These are phyloP conservation scores for Odontomachus brunneus DNA, from an alignment of 1,140 invertebrate species.

Conservation along the genomic window DNA sequence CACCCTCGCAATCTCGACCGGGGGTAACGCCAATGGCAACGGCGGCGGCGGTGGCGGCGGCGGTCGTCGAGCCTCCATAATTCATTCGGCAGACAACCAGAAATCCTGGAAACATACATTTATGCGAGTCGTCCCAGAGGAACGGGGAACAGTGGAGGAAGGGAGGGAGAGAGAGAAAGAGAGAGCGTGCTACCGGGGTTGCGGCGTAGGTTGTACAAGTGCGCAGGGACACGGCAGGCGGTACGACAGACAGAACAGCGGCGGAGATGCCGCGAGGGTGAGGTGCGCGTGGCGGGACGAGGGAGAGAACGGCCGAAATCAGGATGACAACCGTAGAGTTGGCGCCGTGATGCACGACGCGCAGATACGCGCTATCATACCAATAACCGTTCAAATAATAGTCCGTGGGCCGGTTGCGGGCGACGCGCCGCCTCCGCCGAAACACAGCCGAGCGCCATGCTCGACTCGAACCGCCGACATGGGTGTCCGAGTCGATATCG, in stretches of 20 bases:
- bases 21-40: conserved; percentile 1
- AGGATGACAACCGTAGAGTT: conserved; percentile 81
- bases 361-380: conserved; percentile 81
- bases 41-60: conserved; percentile 20
- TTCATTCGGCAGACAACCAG: conserved; percentile 79
- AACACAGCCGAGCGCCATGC: conserved; percentile 25
- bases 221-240: conserved; percentile 3
- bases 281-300: conserved; percentile 35
- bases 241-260: conserved; percentile 18
- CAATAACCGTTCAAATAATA: conserved; percentile 83
- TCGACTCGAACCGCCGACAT: conserved; percentile 33
- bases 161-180: conserved; percentile 4
- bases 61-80: conserved; percentile 73
- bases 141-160: not conserved
- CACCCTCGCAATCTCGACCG: conserved; percentile 56
- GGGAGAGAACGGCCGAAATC: conserved; percentile 66
- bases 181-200: conserved; percentile 46
- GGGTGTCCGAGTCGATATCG: conserved; percentile 53
- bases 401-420: conserved; percentile 70
- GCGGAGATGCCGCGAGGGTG: conserved; percentile 29
- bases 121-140: conserved; percentile 74
- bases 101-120: conserved; percentile 81
- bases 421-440: conserved; percentile 52
- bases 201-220: conserved; percentile 49
- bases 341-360: conserved; percentile 78